Evolutionary conservation across 2,888 invertebrate genomes (phyloP).

Genomic region (Bellardia bayeri): DNA sequence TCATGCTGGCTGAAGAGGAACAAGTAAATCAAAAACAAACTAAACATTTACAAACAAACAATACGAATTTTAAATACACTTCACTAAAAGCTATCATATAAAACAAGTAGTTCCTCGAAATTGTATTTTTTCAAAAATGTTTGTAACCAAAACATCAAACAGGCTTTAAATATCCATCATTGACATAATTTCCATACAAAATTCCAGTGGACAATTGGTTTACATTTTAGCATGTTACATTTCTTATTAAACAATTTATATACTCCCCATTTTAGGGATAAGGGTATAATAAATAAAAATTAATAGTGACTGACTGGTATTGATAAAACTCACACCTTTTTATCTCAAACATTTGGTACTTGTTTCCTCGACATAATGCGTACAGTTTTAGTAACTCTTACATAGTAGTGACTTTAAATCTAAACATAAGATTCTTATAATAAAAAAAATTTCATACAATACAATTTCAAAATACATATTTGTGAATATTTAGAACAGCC

Average conservation of each 20-base stretch:
- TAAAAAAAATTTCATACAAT: neutral
- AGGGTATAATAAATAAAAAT: constrained; percentile 10
- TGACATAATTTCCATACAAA: neutral
- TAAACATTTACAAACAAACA: neutral
- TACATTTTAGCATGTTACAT: neutral
- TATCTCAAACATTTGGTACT: constrained; percentile 16
- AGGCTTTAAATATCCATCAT: no score
- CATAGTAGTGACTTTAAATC: constrained; percentile 1
- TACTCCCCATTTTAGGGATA: neutral
- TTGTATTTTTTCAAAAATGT: no score
- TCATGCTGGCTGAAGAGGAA: constrained; percentile 22
- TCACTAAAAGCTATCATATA: neutral
- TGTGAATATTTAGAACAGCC: constrained; percentile 25
- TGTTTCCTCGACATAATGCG: neutral
- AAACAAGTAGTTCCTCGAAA: no score
- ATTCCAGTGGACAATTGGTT: neutral
- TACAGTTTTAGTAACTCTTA: neutral
- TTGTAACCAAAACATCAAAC: no score
- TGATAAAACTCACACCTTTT: constrained; percentile 43
- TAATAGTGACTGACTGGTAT: constrained; percentile 33
- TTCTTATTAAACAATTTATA: neutral
- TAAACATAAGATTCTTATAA: constrained; percentile 11
- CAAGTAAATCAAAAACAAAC: constrained; percentile 26
- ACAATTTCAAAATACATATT: constrained; percentile 14
- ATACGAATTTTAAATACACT: neutral